Evolutionary conservation across 2,797 vertebrate genomes (phyloP), one percentile per base, ranked within the genome.

Genomic region (Argyrosomus regius): DNA sequence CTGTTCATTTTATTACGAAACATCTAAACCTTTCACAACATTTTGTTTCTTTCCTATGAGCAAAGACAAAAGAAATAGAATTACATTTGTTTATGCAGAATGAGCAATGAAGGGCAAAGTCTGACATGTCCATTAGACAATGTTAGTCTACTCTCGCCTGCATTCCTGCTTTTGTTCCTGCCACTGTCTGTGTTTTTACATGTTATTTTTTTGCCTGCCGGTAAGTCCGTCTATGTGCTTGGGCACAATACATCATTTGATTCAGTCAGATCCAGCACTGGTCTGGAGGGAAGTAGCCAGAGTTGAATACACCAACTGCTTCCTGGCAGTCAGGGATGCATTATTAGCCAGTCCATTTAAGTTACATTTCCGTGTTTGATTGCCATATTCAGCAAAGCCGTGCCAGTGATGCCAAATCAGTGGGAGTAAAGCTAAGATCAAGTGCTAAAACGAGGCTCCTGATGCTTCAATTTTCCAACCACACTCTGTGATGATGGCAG

Each of bases 311-410:
- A 81, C 88, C 88, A 89, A 89, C 87, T 91, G 87, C 87, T 90
- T 90, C 85, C 89, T 93, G 93, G 92, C 90, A 92, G 85, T 35
- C 61, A 8, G 53, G 65, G 61, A 77, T 67, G 81, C 79, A 90
- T 90, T 86, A 92, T 91, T 88, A 92, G 86, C 89, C 89, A 90
- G 87, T 89, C 81, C 88, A 87, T 89, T 92, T 89, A 90, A 90
- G 89, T 90, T 85, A 89, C 90, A 88, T 90, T 90, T 92, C 87
- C 71, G 65, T 85, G 86, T 92, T 86, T 87, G 88, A 93, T 89
- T 90, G 88, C 91, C 87, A 92, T 82, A 90, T 93, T 91, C 87
- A 89, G 85, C 77, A 61, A 66, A 82, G 65, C 79, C 59, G 78
- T 70, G 79, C 78, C 72, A 78, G 71, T 10, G 77, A 88, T 75